These are phyloP conservation scores for Athrips mouffetella DNA, from an alignment of 2,888 invertebrate genomes.

Conservation along the genomic window DNA sequence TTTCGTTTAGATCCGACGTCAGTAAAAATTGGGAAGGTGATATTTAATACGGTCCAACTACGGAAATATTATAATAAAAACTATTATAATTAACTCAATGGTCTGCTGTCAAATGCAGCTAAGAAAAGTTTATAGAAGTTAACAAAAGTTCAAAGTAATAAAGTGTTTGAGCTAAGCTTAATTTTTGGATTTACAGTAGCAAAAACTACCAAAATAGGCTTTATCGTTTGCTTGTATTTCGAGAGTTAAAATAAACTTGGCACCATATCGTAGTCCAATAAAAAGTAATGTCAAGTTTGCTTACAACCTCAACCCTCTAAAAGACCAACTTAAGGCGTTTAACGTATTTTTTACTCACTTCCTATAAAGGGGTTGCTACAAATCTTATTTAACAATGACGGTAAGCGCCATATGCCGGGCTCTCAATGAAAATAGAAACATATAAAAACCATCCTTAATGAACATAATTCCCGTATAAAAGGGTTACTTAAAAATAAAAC, in stretches of 20 bases:
- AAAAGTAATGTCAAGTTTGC: too few relatives aligned
- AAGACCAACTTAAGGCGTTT: conserved; percentile 25
- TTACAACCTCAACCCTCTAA: conserved; percentile 8
- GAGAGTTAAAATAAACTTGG: too few relatives aligned
- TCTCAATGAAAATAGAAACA: conserved; percentile 57
- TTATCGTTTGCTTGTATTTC: too few relatives aligned
- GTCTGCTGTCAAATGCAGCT: too few relatives aligned
- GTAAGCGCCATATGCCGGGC: conserved; percentile 44
- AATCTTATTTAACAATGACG: conserved; percentile 43
- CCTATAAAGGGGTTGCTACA: conserved; percentile 42
- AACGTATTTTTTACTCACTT: conserved; percentile 37
- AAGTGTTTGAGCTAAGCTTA: too few relatives aligned
- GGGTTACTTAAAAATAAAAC: conserved; percentile 71
- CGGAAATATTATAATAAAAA: background rate
- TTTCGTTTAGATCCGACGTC: conserved; percentile 8
- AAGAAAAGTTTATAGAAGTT: too few relatives aligned
- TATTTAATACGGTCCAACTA: conserved; percentile 1
- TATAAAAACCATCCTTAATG: conserved; percentile 70
- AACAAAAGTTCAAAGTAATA: too few relatives aligned
- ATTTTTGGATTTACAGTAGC: too few relatives aligned
- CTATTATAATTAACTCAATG: too few relatives aligned
- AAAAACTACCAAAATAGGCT: too few relatives aligned
- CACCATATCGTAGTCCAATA: too few relatives aligned
- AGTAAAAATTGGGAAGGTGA: background rate
- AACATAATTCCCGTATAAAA: conserved; percentile 74